Percentiles rank a stretch among this genome's conserved stretches.
phyloP scores from a whole-genome alignment of 2,797 vertebrate genomes.

The Myotis pilosus region DNA sequence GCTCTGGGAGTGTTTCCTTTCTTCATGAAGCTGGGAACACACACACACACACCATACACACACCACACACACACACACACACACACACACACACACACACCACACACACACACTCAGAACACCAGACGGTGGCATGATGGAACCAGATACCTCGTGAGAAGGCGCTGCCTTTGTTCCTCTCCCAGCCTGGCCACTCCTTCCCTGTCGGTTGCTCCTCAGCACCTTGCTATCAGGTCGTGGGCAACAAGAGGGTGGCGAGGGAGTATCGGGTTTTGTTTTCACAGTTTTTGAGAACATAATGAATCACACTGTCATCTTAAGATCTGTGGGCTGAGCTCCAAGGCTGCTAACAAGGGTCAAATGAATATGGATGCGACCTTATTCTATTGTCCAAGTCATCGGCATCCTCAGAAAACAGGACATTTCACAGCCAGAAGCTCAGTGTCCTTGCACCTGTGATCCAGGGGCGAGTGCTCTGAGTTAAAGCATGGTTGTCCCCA shows the following conservation, averaged over 20 bases:
- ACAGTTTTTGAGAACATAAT: neutral
- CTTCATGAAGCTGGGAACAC: neutral
- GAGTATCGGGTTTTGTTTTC: neutral
- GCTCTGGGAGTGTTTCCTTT: neutral
- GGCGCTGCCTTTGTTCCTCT: neutral
- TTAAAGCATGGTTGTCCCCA: neutral
- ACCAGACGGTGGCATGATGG: fast-evolving
- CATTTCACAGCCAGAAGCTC: neutral
- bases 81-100: neutral
- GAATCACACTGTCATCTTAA: neutral
- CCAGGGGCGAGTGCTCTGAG: neutral
- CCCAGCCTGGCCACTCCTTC: fast-evolving
- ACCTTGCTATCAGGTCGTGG: fast-evolving
- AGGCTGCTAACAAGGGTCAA: neutral
- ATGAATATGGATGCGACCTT: neutral
- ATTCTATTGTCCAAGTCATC: neutral
- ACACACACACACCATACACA: neutral
- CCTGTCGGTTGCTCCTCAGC: neutral
- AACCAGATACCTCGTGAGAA: fast-evolving
- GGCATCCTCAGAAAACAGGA: neutral
- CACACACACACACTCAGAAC: neutral
- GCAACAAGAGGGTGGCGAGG: neutral
- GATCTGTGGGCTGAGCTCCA: neutral
- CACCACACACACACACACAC: neutral
- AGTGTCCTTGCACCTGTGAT: neutral